Conservation (phyloP, 1,140 invertebrate genomes). For the Phymastichus coffea region DNA sequence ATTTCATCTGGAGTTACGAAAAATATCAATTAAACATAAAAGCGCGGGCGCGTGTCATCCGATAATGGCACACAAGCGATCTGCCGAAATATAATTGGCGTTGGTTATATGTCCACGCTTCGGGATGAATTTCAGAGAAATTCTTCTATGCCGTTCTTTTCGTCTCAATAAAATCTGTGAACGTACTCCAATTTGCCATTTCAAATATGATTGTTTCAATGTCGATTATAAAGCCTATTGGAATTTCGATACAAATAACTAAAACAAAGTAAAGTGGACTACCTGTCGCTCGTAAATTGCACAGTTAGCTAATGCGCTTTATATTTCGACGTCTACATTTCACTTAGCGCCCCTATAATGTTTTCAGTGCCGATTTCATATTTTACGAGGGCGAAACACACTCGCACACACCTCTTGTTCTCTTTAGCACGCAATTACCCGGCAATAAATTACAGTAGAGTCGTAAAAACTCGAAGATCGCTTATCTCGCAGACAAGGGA, state of each 20-base stretch:
- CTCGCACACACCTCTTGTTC: not conserved
- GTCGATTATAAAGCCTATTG: too few relatives aligned
- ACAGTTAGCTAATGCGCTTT: slow-evolving; percentile 13
- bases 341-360: slow-evolving; percentile 15
- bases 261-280: not conserved
- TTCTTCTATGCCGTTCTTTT: too few relatives aligned
- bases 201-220: too few relatives aligned
- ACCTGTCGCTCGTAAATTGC: slow-evolving; percentile 13
- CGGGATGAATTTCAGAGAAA: too few relatives aligned
- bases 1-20: slow-evolving; percentile 41
- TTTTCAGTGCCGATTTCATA: slow-evolving; percentile 14
- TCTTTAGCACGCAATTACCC: slow-evolving; percentile 17
- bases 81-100: slow-evolving; percentile 20
- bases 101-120: too few relatives aligned
- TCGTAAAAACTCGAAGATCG: slow-evolving; percentile 42
- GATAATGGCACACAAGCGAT: slow-evolving; percentile 39
- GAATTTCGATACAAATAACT: too few relatives aligned
- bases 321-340: slow-evolving; percentile 19
- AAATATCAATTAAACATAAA: slow-evolving; percentile 54
- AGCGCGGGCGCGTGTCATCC: slow-evolving; percentile 46
- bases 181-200: too few relatives aligned
- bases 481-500: slow-evolving; percentile 44
- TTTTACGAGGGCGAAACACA: slow-evolving; percentile 7
- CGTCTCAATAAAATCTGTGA: too few relatives aligned
- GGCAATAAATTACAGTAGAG: slow-evolving; percentile 40